A percentile compares a stretch with the other conserved stretches of the same genome.
These are phyloP conservation scores for Sardina pilchardus DNA, from an alignment of 2,113 vertebrate genomes.

Conservation along the genomic window DNA sequence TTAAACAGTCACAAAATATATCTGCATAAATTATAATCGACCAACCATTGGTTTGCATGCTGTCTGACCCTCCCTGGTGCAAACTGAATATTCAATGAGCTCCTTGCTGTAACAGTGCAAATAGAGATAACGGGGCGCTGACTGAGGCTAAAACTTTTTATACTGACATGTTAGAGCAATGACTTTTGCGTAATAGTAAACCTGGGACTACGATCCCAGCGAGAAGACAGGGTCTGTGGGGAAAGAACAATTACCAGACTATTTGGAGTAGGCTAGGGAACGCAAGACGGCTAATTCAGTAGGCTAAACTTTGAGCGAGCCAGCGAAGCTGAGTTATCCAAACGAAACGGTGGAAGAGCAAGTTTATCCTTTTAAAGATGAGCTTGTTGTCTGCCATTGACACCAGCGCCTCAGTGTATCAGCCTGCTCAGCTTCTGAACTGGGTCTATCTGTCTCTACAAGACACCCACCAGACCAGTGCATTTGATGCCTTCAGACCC, in stretches of 20 bases:
- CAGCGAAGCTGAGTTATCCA: slow-evolving; percentile 59
- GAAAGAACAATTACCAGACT: slow-evolving; percentile 63
- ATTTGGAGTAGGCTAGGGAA: slow-evolving; percentile 52
- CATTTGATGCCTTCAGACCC: slow-evolving; percentile 95
- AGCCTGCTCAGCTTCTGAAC: slow-evolving; percentile 97
- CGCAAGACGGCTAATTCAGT: slow-evolving; percentile 46
- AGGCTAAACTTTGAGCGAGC: slow-evolving; percentile 42
- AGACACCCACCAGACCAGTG: slow-evolving; percentile 96
- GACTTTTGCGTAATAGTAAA: slow-evolving; percentile 65
- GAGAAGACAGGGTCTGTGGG: slow-evolving; percentile 64
- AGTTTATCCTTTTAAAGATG: slow-evolving; percentile 81
- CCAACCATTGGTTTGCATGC: slow-evolving; percentile 57
- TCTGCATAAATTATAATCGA: slow-evolving; percentile 22
- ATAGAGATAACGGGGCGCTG: slow-evolving; percentile 76
- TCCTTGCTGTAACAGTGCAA: slow-evolving; percentile 63
- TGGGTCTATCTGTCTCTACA: slow-evolving; percentile 98
- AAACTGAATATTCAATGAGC: slow-evolving; percentile 65
- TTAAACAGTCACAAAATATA: slow-evolving; percentile 8
- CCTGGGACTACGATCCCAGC: slow-evolving; percentile 72
- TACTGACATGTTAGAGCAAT: slow-evolving; percentile 72
- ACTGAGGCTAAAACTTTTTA: slow-evolving; percentile 67
- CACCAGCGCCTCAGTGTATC: slow-evolving; percentile 96
- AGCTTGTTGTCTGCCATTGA: slow-evolving; percentile 99
- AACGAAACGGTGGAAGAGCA: slow-evolving; percentile 66
- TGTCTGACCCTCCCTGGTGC: slow-evolving; percentile 55